These are phyloP conservation scores for Pandemis corylana DNA, from an alignment of 2,888 invertebrate species.

Conservation along the genomic window DNA sequence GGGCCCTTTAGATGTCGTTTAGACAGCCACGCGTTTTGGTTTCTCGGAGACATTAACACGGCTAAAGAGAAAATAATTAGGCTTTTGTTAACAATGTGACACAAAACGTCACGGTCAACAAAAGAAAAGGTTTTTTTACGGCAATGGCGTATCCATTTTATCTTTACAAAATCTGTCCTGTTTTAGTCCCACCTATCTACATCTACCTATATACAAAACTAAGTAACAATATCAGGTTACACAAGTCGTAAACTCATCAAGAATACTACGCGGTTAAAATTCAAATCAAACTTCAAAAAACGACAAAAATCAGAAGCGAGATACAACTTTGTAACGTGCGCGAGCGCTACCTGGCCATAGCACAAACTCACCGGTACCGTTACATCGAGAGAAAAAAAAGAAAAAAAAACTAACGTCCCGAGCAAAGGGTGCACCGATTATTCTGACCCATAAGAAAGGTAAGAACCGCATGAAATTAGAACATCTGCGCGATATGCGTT, in stretches of 20 bases:
- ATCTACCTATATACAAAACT: too few species aligned
- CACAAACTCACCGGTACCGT: slow-evolving; percentile 61
- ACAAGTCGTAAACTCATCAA: background rate
- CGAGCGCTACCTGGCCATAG: slow-evolving; percentile 64
- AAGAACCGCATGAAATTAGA: slow-evolving; percentile 61
- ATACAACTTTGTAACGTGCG: slow-evolving; percentile 46
- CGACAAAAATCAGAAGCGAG: background rate
- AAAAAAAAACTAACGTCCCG: slow-evolving; percentile 43
- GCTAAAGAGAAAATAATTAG: slow-evolving; percentile 16
- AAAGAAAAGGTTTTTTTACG: background rate
- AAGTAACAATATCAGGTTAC: background rate
- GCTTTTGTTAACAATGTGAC: slow-evolving; percentile 8
- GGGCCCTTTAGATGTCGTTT: slow-evolving; percentile 51
- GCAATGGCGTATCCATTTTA: background rate
- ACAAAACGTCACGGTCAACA: background rate
- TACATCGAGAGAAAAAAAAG: slow-evolving; percentile 57
- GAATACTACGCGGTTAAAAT: background rate
- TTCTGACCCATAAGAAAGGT: slow-evolving; percentile 56
- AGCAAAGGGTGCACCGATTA: slow-evolving; percentile 66
- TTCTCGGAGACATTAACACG: slow-evolving; percentile 26
- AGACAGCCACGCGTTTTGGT: slow-evolving; percentile 60
- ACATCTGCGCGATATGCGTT: slow-evolving; percentile 59
- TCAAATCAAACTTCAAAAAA: background rate
- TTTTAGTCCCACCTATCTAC: too few species aligned
- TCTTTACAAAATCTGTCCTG: too few species aligned